Evolutionary conservation across 2,113 vertebrate species (phyloP).

Genomic region (human (Homo sapiens)): GRCh38 chr14:33223501-33224000

Average conservation of each 20-base stretch:
- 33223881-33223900: not conserved
- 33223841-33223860: too few species aligned
- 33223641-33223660: not conserved
- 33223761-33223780: not conserved
- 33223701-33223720: constrained; percentile 24
- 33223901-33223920: not conserved
- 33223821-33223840: constrained; percentile 8
- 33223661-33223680: not conserved
- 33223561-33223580: not conserved
- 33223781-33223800: not conserved
- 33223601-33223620: not conserved
- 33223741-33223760: not conserved
- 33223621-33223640: constrained; percentile 6
- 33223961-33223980: not conserved
- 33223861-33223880: not conserved
- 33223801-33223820: not conserved
- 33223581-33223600: not conserved
- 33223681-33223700: not conserved
- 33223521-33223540: not conserved
- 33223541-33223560: not conserved
- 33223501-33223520: not conserved
- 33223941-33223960: not conserved
- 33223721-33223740: not conserved
- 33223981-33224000: not conserved
- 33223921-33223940: constrained; percentile 1